Evolutionary conservation across 2,888 invertebrate genomes (phyloP).

Genomic region (Pristionchus fissidentatus): DNA sequence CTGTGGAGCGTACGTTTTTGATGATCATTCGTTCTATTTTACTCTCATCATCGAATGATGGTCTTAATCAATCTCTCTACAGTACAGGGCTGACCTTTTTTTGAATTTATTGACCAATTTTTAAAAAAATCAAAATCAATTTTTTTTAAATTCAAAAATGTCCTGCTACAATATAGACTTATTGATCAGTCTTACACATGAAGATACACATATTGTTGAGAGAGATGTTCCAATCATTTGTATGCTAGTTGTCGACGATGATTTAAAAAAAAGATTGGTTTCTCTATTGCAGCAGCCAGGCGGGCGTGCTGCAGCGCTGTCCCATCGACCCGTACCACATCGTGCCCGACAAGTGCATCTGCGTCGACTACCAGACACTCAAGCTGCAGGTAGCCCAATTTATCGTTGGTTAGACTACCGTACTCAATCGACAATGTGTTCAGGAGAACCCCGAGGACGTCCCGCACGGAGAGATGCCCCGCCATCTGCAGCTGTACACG

Average conservation of each 20-base stretch:
- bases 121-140: not conserved
- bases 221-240: not conserved
- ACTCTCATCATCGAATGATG: not conserved
- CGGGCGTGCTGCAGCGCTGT: conserved; percentile 88
- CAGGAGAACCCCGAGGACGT: conserved; percentile 95
- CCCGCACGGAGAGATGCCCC: conserved; percentile 97
- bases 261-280: not conserved
- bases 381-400: conserved; percentile 79
- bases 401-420: not conserved
- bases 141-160: not conserved
- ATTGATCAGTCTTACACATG: too few species aligned
- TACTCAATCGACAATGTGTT: not conserved
- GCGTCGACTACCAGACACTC: conserved; percentile 97
- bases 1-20: conserved; percentile 87
- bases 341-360: conserved; percentile 95
- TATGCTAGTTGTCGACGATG: conserved; percentile 34
- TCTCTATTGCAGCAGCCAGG: conserved; percentile 84
- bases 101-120: not conserved
- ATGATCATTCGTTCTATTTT: not conserved
- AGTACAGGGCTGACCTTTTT: too few species aligned
- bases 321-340: conserved; percentile 98
- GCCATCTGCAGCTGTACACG: conserved; percentile 93
- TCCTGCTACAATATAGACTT: not conserved
- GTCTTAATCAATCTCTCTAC: too few species aligned
- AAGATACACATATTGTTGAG: not conserved